Percentiles rank a stretch among this genome's conserved stretches.
Conservation (phyloP, 1,140 invertebrate species). For the Lepidurus arcticus region DNA sequence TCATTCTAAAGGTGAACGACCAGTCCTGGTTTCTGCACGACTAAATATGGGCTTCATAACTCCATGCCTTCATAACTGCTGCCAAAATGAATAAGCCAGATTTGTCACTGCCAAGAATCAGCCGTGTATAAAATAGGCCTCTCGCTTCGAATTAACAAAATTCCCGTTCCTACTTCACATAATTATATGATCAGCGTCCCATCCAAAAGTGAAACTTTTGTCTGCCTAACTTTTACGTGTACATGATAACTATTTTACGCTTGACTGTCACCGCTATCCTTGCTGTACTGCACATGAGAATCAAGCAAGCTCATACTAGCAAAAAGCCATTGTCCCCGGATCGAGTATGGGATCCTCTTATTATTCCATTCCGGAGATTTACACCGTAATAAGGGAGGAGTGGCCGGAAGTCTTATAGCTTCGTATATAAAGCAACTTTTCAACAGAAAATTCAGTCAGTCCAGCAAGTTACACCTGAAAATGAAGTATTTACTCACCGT, state of each 20-base stretch:
- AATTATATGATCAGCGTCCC: background rate
- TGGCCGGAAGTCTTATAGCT: background rate
- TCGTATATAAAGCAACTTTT: background rate
- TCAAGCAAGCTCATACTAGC: background rate
- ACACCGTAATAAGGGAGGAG: background rate
- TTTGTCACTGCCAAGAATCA: background rate
- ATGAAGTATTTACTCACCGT: background rate
- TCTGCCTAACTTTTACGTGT: background rate
- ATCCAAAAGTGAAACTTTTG: no score
- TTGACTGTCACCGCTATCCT: background rate
- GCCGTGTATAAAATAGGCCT: background rate
- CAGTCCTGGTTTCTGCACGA: background rate
- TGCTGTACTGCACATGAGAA: background rate
- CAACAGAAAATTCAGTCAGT: background rate
- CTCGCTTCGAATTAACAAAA: background rate
- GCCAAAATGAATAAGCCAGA: background rate
- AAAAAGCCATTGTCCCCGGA: background rate
- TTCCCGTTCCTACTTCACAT: background rate
- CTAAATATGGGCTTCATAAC: background rate
- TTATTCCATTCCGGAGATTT: background rate
- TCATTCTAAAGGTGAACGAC: slow-evolving; percentile 13
- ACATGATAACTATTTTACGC: background rate
- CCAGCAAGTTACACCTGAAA: background rate
- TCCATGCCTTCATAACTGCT: background rate
- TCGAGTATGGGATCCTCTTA: slow-evolving; percentile 7